A percentile compares a stretch with the other conserved stretches of the same genome.
phyloP scores from a whole-genome alignment of 2,888 invertebrate genomes.

The Ochropleura leucogaster region DNA sequence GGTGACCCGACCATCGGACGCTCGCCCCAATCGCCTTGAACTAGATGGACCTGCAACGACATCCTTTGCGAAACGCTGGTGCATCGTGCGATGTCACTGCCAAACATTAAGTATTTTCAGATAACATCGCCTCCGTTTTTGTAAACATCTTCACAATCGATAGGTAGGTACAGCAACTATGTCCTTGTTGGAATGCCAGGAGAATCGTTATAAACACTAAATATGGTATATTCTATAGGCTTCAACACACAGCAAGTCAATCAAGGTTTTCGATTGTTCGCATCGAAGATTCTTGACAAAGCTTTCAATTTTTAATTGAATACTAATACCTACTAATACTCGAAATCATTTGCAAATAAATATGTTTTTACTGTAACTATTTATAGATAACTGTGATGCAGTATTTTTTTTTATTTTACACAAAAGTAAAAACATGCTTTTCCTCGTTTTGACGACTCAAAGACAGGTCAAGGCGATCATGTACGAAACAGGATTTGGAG shows the following conservation, averaged over 20 bases:
- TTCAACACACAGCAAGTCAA: neutral
- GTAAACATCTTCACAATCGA: neutral
- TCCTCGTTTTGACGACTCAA: slow-evolving; percentile 36
- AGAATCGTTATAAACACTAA: neutral
- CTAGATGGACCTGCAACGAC: slow-evolving; percentile 77
- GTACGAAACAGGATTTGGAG: slow-evolving; percentile 28
- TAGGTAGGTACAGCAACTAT: neutral
- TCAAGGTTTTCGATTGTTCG: neutral
- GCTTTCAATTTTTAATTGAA: neutral
- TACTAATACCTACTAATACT: neutral
- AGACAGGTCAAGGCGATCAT: slow-evolving; percentile 49
- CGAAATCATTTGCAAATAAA: neutral
- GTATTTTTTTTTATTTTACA: slow-evolving; percentile 2
- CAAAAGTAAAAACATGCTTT: slow-evolving; percentile 7
- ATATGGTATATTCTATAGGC: too few species aligned
- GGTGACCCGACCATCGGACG: slow-evolving; percentile 82
- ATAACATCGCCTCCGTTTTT: neutral
- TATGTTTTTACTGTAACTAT: neutral
- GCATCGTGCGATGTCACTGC: slow-evolving; percentile 47
- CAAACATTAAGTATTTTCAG: slow-evolving; percentile 30
- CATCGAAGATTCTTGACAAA: neutral
- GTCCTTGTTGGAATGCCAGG: neutral
- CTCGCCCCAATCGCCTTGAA: slow-evolving; percentile 83
- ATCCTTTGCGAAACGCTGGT: slow-evolving; percentile 74
- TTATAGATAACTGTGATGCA: neutral